phyloP scores from a whole-genome alignment of 2,888 invertebrate species.

The Eristalis pertinax region DNA sequence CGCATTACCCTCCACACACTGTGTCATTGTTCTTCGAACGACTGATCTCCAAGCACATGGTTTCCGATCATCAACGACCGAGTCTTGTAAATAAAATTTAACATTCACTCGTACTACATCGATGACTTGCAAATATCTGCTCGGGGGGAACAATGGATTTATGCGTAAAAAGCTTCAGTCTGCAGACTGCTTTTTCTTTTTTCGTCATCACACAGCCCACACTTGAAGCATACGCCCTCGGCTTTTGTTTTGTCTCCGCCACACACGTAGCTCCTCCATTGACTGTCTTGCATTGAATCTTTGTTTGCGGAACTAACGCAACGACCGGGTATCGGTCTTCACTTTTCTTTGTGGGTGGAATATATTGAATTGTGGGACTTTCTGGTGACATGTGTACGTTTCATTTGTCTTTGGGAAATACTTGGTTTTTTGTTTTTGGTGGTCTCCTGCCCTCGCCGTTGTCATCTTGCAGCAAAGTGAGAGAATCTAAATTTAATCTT shows the following conservation, averaged over 20 bases:
- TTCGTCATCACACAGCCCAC: neutral
- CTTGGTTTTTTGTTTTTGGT: neutral
- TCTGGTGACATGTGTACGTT: slow-evolving; percentile 18
- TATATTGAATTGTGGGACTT: neutral
- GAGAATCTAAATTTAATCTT: slow-evolving; percentile 52
- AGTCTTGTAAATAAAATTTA: neutral
- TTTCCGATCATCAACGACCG: neutral
- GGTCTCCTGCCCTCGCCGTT: neutral
- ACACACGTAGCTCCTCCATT: neutral
- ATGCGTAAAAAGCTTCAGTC: neutral
- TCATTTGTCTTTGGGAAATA: neutral
- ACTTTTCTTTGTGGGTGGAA: neutral
- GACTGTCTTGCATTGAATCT: neutral
- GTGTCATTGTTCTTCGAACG: no score
- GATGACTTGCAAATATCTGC: neutral
- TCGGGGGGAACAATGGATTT: neutral
- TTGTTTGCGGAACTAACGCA: slow-evolving; percentile 9
- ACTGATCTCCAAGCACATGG: no score
- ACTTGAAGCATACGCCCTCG: neutral
- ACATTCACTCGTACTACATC: neutral
- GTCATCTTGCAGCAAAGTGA: slow-evolving; percentile 17
- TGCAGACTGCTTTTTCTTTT: neutral
- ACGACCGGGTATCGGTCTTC: neutral
- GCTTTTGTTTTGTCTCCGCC: neutral
- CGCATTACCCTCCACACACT: no score